These are phyloP conservation scores for Rhagonycha fulva DNA, from an alignment of 2,888 invertebrate species.

Conservation along the genomic window DNA sequence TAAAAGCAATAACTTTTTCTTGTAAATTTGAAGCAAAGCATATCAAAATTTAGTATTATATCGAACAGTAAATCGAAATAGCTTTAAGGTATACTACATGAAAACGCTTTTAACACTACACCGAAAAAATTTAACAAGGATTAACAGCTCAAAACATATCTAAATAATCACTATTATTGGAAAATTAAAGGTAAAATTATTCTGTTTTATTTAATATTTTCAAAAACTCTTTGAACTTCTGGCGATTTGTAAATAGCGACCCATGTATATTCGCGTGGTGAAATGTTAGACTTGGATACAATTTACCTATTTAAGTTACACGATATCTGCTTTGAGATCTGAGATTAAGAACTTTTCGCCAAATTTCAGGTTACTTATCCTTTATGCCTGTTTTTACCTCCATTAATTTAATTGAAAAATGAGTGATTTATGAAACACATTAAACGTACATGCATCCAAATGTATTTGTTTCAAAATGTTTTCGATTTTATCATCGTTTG, in stretches of 20 bases:
- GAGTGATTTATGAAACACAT: background rate
- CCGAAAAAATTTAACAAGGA: background rate
- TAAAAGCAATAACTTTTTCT: background rate
- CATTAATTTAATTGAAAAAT: background rate
- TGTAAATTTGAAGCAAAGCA: background rate
- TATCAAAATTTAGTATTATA: background rate
- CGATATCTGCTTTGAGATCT: too few species aligned
- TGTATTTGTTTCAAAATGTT: background rate
- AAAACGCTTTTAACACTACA: background rate
- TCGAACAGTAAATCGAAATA: background rate
- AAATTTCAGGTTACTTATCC: too few species aligned
- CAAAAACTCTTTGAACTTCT: too few species aligned
- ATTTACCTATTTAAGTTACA: too few species aligned
- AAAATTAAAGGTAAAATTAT: background rate
- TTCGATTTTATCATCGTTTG: background rate
- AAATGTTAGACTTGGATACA: too few species aligned
- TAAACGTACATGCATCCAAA: background rate
- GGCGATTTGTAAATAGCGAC: too few species aligned
- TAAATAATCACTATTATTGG: background rate
- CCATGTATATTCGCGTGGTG: too few species aligned
- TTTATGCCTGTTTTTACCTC: background rate
- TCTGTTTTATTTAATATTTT: background rate
- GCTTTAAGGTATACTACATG: background rate
- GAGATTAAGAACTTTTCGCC: too few species aligned
- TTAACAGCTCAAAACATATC: background rate